phyloP scores from a whole-genome alignment of 2,888 invertebrate species.

The Aproaerema taeniolella region DNA sequence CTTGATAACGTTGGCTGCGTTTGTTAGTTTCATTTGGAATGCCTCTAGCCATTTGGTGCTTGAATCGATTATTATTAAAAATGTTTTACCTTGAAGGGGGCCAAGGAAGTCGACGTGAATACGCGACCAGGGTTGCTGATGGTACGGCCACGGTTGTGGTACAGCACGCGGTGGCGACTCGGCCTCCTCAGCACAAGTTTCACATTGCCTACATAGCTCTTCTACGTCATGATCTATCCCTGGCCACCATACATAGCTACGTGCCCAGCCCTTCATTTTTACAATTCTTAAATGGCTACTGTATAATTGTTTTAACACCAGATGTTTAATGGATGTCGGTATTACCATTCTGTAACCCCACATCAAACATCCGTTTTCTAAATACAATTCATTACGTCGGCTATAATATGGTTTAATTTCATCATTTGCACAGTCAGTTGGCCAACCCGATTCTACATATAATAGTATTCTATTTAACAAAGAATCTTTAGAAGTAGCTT shows the following conservation, averaged over 20 bases:
- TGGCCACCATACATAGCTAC: conserved; percentile 10
- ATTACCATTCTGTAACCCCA: conserved; percentile 6
- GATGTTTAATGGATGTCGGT: neutral
- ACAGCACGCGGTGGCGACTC: neutral
- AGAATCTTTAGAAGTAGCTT: neutral
- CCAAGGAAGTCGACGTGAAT: conserved; percentile 2
- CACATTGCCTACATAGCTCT: neutral
- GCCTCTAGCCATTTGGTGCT: conserved; percentile 18
- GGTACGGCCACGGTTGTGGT: conserved; percentile 2
- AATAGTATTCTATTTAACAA: neutral
- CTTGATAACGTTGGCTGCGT: conserved; percentile 11
- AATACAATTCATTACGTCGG: conserved; percentile 8
- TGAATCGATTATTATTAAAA: neutral
- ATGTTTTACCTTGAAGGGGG: no score
- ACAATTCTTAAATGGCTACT: neutral
- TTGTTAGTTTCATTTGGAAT: conserved; percentile 13
- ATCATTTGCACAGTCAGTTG: neutral
- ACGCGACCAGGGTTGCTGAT: neutral
- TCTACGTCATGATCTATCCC: neutral
- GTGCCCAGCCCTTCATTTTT: neutral
- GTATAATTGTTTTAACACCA: neutral
- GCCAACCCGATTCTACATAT: conserved; percentile 7
- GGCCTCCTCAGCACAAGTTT: neutral
- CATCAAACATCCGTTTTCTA: conserved; percentile 4
- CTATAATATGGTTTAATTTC: no score